Evolutionary conservation across 1,140 invertebrate genomes (phyloP), one percentile per base, ranked within the genome.

Genomic region (Drosophila nigromelanica): DNA sequence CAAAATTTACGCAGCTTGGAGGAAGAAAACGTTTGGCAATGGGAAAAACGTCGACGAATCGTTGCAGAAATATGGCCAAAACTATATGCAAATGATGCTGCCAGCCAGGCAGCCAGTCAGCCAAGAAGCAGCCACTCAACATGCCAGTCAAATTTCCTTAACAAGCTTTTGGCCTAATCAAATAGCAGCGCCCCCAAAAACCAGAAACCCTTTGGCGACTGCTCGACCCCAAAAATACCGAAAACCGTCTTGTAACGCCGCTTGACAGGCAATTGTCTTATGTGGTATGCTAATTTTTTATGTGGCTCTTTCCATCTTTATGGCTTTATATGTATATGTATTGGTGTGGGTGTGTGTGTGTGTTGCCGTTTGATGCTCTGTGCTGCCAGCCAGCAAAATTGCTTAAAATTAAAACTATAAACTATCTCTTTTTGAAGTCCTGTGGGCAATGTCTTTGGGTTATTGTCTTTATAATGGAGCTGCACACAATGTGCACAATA

Each of bases 161-260:
- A 86, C 82, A 86, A 86, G 82, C 82, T 86, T 86, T 86, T 89
- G 82, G 82, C 82, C 82, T 86, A 86, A 86, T 86, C 82, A 86
- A 86, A 86, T 86, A 86, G 63, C 76, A 85, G 39, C 72, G 42
- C 52, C 73, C 67, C 72, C 45, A 40, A 61, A 73, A 39, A 15
- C 47, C 40, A 40, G 21, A 59, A 71, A 73, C 70, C 70, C 70
- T 73, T 73, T 73, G 70, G 70, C 42, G 70, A 58, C 54, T 67
- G 62, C 62, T 50, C 62, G 24, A 61, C 33, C 45, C 27, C 30
- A 45, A 4, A 4, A 66, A 77, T 55, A 64, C 72, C 74, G 50
- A 48, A 42, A 61, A 82, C 69, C 55, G 56, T 62, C 63, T 81
- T 63, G 66, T 83, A 83, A 68, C 82, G 76, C 68, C 72, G 80